Conservation (phyloP, 1,140 invertebrate species). For the Mya arenaria region DNA sequence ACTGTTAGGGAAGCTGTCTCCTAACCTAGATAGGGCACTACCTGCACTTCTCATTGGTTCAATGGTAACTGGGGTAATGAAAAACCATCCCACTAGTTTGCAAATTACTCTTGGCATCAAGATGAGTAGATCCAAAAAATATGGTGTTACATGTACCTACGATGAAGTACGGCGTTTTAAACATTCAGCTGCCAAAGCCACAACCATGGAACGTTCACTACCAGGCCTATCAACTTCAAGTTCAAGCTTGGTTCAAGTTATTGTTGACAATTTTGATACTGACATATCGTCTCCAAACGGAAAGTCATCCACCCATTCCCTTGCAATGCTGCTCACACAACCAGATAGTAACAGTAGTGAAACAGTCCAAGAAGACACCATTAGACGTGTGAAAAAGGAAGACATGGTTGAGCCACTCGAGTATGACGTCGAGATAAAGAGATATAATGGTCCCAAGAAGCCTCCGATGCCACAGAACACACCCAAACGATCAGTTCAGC, state of each 20-base stretch:
- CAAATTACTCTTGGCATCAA: conserved; percentile 55
- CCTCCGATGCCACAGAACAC: conserved; percentile 32
- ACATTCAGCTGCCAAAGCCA: conserved; percentile 46
- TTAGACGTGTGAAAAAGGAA: not conserved
- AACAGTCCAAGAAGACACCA: too few relatives aligned
- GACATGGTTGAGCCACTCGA: conserved; percentile 18
- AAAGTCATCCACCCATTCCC: conserved; percentile 42
- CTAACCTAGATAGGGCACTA: conserved; percentile 5
- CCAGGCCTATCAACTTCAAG: not conserved
- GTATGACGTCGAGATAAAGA: conserved; percentile 12
- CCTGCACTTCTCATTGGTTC: conserved; percentile 52
- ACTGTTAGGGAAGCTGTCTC: not conserved
- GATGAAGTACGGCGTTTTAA: conserved; percentile 61
- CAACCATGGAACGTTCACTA: not conserved
- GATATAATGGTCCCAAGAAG: conserved; percentile 46
- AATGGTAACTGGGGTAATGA: conserved; percentile 52
- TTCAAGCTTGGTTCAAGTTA: conserved; percentile 35
- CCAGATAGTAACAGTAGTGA: conserved; percentile 19
- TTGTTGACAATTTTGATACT: conserved; percentile 62
- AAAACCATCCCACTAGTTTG: conserved; percentile 30
- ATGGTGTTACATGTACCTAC: conserved; percentile 53
- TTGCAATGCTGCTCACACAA: conserved; percentile 50
- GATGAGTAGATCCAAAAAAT: conserved; percentile 26
- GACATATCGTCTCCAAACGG: conserved; percentile 60
- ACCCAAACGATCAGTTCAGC: not conserved